phyloP scores from a whole-genome alignment of 2,797 vertebrate species.

The Mus caroli region DNA sequence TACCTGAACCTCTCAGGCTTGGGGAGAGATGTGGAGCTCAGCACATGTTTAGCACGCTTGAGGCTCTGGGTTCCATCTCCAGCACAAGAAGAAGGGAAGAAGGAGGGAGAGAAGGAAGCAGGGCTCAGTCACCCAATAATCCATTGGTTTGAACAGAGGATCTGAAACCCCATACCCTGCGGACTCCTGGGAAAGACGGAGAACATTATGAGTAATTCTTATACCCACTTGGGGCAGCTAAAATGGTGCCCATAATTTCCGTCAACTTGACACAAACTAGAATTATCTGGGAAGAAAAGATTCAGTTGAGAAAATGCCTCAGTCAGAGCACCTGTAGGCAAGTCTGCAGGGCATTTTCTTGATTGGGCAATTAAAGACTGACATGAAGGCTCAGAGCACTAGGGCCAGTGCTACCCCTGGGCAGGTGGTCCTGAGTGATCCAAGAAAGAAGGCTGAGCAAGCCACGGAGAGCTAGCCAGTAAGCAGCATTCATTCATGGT shows the following conservation, averaged over 20 bases:
- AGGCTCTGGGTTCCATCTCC: background rate
- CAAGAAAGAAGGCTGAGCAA: background rate
- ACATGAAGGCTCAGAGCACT: background rate
- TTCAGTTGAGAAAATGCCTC: background rate
- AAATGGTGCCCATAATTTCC: background rate
- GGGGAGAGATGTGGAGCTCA: background rate
- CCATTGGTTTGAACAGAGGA: background rate
- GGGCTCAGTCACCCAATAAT: background rate
- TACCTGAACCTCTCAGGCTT: background rate
- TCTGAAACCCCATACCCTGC: background rate
- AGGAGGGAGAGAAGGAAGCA: background rate
- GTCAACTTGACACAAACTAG: background rate
- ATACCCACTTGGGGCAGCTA: background rate
- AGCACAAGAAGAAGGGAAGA: background rate
- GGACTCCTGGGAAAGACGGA: background rate
- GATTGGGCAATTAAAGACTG: background rate
- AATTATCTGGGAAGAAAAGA: background rate
- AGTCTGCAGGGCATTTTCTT: background rate
- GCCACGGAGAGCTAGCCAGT: background rate
- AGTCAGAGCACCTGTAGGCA: background rate
- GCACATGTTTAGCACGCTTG: background rate
- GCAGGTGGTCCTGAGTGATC: background rate
- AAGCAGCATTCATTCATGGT: background rate
- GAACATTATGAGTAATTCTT: background rate
- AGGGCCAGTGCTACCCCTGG: background rate